Base-by-base conservation (phyloP, 2,888 invertebrate genomes). In the Sarcophaga caerulescens region DNA sequence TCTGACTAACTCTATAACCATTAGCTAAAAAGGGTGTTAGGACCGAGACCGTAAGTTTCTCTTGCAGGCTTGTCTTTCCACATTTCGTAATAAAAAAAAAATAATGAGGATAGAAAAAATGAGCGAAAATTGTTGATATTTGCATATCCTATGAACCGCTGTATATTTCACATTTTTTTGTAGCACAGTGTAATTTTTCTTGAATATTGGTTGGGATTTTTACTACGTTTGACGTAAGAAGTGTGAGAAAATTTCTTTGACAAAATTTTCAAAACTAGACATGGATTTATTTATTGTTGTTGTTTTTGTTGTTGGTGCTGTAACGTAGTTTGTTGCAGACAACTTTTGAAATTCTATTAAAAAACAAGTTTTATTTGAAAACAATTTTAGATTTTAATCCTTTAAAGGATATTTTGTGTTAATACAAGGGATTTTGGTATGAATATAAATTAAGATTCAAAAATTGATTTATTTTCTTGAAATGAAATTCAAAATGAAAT, bases 181-280 rank as follows among this genome's bases (percentile, higher is more conserved):
- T 35, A 52, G 23, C 63, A 4, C n/a, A 45, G 44, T 71, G 21
- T 12, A 52, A 63, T 57, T 35, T 35, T 59, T 59, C 23, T 44
- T 59, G 14, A 35, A 35, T 35, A 8, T 68, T 21, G 35, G 12
- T 44, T 23, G 35, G 25, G 25, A 21, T 8, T 73, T 1, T 60
- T 70, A 19, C 66, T 59, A 14, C 35, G 44, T 69, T 75, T 73
- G 68, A 69, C 57, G 47, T 19, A 35, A 73, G 12, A 57, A 68
- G n/a, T 19, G 10, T 19, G 44, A 19, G 17, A 78, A 68, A 71
- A 62, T 21, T 83, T 83, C 47, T 71, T 71, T 77, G 47, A 60
- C 47, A 45, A 82, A 35, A 76, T 71, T 82, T 73, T 77, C 52
- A 73, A 77, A 83, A 77, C 71, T 77, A 83, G 82, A 83, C 82